Evolutionary conservation across 2,113 vertebrate species (phyloP).

Genomic region (Crotalus helleri): DNA sequence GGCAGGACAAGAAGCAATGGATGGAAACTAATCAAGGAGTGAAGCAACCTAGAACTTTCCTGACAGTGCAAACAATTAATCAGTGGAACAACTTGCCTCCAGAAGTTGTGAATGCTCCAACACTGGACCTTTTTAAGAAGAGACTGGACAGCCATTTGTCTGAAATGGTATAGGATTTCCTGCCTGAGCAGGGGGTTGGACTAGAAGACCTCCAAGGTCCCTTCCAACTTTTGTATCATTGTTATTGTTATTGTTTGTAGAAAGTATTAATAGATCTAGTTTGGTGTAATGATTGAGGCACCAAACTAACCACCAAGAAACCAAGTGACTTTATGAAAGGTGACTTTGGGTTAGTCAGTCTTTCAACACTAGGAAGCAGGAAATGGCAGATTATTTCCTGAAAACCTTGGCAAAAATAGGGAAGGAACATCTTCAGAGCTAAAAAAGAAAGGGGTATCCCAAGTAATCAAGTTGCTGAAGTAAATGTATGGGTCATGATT

Average conservation of each 20-base stretch:
- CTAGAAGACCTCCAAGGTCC: no score
- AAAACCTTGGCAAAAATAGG: not conserved
- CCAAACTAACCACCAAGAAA: not conserved
- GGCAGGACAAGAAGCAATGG: no score
- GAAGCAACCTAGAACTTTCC: no score
- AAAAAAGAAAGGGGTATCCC: not conserved
- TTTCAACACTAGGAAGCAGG: not conserved
- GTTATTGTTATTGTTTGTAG: not conserved
- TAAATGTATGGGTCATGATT: not conserved
- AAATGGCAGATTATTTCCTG: not conserved
- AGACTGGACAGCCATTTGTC: no score
- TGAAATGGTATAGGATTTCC: no score
- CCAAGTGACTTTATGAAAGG: not conserved
- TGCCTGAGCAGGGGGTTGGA: no score
- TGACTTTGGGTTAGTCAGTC: not conserved
- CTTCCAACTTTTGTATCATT: no score
- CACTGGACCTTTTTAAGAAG: no score
- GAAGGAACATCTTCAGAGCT: not conserved
- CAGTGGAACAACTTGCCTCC: no score
- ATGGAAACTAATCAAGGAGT: no score
- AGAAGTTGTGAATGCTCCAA: no score
- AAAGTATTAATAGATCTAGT: not conserved
- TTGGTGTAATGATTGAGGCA: not conserved
- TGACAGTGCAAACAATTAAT: no score
- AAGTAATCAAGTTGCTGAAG: not conserved